Evolutionary conservation across 2,797 vertebrate species (phyloP).

Genomic region (Urosaurus nigricauda): DNA sequence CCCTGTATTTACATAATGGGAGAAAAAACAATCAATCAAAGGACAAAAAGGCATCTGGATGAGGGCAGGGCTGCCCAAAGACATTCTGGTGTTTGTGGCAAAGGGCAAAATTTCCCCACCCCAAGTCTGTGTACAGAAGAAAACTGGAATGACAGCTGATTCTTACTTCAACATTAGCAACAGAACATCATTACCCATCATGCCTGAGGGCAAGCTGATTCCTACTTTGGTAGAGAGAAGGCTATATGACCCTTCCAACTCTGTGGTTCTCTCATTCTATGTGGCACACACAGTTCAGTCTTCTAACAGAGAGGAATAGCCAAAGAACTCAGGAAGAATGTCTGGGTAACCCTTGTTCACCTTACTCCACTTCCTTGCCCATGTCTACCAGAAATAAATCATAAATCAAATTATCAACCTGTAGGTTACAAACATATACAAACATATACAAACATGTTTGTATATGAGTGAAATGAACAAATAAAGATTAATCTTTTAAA

Average conservation of each 20-base stretch:
- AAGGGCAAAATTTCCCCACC: not conserved
- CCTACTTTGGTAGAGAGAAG: not conserved
- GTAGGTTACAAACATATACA: no score
- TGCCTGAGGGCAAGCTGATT: not conserved
- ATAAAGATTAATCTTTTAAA: no score
- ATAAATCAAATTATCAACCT: not conserved
- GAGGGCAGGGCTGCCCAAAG: not conserved
- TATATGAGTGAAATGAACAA: no score
- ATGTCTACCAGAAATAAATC: not conserved
- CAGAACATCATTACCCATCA: not conserved
- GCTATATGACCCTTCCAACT: no score
- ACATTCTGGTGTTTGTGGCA: not conserved
- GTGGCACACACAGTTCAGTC: not conserved
- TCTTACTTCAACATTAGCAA: not conserved
- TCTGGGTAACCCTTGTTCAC: not conserved
- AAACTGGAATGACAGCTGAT: not conserved
- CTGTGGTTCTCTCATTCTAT: no score
- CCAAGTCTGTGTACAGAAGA: not conserved
- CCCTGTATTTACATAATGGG: conserved; percentile 81
- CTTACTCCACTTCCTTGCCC: not conserved
- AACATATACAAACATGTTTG: no score
- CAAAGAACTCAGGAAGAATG: not conserved
- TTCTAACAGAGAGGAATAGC: not conserved
- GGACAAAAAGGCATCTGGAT: not conserved
- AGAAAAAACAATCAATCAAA: not conserved